phyloP scores from a whole-genome alignment of 2,797 vertebrate genomes.

The Rhodeus uyekii region DNA sequence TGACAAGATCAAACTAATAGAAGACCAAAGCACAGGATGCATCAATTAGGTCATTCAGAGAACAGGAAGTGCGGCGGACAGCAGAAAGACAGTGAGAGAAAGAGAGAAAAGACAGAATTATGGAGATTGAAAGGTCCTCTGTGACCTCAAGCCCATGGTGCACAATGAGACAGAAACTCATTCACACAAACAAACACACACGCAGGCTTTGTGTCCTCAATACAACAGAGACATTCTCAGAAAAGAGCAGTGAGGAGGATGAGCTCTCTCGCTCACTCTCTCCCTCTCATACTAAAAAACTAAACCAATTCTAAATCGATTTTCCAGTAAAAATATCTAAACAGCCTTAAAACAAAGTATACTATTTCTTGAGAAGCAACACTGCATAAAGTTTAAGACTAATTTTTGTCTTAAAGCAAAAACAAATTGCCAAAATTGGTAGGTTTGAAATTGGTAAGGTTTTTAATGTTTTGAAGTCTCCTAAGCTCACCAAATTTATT shows the following conservation, averaged over 20 bases:
- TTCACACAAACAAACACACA: constrained; percentile 41
- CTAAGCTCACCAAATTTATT: background rate
- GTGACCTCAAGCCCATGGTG: constrained; percentile 31
- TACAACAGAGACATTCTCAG: constrained; percentile 48
- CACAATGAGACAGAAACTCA: constrained; percentile 33
- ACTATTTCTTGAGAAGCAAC: background rate
- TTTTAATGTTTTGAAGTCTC: background rate
- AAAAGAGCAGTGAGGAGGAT: constrained; percentile 29
- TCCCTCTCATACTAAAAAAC: background rate
- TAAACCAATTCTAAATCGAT: too few relatives aligned
- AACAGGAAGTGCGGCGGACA: constrained; percentile 10
- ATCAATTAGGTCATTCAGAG: constrained; percentile 6
- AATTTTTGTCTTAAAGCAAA: background rate
- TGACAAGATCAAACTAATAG: background rate
- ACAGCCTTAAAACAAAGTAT: background rate
- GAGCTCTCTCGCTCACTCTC: background rate
- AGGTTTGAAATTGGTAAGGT: background rate
- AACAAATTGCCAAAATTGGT: background rate
- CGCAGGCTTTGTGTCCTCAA: constrained; percentile 41
- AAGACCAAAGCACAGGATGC: background rate
- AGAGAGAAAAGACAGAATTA: constrained; percentile 19
- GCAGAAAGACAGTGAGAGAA: constrained; percentile 22
- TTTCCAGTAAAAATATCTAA: background rate
- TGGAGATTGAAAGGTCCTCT: constrained; percentile 17
- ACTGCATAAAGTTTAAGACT: background rate